Evolutionary conservation across 2,888 invertebrate species (phyloP).

Genomic region (Tetranychus piercei): DNA sequence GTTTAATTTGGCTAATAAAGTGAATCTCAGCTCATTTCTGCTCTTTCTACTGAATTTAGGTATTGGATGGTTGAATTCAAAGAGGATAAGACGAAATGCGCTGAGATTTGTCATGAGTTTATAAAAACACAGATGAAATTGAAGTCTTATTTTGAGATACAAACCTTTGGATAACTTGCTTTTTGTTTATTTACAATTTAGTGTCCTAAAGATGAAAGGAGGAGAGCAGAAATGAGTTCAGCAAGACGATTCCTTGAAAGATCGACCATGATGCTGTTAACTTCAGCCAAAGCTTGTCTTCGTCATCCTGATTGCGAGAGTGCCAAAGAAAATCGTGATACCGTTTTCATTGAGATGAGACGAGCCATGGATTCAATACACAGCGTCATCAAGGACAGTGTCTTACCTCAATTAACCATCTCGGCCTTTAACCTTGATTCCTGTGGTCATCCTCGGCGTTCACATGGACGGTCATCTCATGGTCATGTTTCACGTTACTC

Average conservation of each 20-base stretch:
- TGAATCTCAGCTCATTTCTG: too few relatives aligned
- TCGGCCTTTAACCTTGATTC: conserved; percentile 16
- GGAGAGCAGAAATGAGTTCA: conserved; percentile 86
- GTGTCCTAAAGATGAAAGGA: conserved; percentile 52
- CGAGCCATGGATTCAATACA: conserved; percentile 92
- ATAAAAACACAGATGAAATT: too few relatives aligned
- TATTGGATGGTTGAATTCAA: too few relatives aligned
- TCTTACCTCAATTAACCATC: conserved; percentile 32
- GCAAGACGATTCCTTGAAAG: conserved; percentile 84
- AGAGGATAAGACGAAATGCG: too few relatives aligned
- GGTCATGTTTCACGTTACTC: background rate
- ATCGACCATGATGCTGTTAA: conserved; percentile 87
- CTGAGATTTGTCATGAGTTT: too few relatives aligned
- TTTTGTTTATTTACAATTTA: background rate
- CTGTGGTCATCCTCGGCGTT: background rate
- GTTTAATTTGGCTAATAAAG: too few relatives aligned
- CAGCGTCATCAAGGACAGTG: conserved; percentile 91
- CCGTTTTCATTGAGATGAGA: conserved; percentile 67
- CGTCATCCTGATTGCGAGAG: conserved; percentile 82
- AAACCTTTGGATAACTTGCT: background rate
- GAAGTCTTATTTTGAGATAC: too few relatives aligned
- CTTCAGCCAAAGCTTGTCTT: conserved; percentile 85
- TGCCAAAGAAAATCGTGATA: conserved; percentile 84
- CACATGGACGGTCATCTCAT: background rate
- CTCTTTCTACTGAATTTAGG: too few relatives aligned